phyloP scores from a whole-genome alignment of 2,888 invertebrate genomes.

The Miltochrista miniata region DNA sequence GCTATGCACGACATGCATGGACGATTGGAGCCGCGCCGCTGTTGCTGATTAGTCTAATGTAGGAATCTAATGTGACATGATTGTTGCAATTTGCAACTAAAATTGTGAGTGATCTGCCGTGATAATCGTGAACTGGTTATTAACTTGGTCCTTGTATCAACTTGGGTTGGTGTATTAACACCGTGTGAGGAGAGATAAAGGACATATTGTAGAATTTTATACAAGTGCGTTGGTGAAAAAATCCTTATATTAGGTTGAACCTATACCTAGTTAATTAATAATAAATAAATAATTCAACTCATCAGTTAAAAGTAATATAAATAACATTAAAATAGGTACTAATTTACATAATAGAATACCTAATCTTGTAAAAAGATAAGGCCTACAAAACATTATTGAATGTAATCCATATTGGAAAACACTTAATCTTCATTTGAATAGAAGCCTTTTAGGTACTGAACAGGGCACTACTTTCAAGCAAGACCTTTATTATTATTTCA shows the following conservation, averaged over 20 bases:
- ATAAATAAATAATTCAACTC: no score
- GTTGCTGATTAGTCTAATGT: conserved; percentile 30
- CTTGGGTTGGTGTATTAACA: no score
- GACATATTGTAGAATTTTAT: no score
- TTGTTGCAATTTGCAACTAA: conserved; percentile 11
- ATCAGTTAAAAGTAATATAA: not conserved
- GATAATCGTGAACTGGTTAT: no score
- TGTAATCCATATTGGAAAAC: conserved; percentile 4
- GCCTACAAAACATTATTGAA: not conserved
- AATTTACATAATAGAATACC: no score
- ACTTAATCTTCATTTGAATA: conserved; percentile 5
- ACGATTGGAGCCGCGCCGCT: conserved; percentile 16
- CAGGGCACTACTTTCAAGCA: conserved; percentile 12
- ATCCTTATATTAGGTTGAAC: no score
- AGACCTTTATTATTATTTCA: conserved; percentile 3
- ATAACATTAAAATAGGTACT: not conserved
- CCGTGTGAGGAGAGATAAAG: no score
- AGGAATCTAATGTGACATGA: conserved; percentile 18
- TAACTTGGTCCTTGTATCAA: no score
- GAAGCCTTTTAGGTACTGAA: conserved; percentile 6
- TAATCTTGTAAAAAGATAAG: no score
- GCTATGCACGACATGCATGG: conserved; percentile 18
- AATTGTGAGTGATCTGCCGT: conserved; percentile 26
- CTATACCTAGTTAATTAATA: no score
- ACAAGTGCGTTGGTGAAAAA: no score